phyloP scores from a whole-genome alignment of 2,113 vertebrate species.

The Apistogramma diplotaenia region DNA sequence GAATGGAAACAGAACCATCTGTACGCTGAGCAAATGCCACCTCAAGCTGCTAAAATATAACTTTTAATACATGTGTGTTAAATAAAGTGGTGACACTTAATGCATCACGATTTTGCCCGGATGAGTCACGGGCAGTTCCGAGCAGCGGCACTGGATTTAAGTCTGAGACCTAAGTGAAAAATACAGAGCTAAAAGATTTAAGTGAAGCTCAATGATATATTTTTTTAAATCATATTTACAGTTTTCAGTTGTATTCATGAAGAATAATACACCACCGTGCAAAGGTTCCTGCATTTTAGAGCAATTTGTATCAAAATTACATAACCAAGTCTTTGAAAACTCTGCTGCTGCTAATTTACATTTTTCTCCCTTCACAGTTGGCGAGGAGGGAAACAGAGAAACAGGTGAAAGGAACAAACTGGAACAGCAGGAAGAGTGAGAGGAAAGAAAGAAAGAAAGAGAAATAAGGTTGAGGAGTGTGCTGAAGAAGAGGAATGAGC shows the following conservation, averaged over 20 bases:
- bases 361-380: background rate
- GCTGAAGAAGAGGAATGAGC: background rate
- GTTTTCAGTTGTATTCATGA: background rate
- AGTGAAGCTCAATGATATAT: background rate
- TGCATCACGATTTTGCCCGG: background rate
- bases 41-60: background rate
- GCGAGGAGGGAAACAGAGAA: background rate
- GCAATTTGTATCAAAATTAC: background rate
- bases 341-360: background rate
- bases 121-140: background rate
- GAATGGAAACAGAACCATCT: background rate
- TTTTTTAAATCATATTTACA: background rate
- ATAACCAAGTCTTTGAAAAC: background rate
- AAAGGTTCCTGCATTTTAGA: background rate
- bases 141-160: background rate
- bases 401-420: background rate
- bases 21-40: background rate
- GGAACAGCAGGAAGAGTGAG: background rate
- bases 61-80: background rate
- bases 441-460: background rate
- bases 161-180: background rate
- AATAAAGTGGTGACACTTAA: background rate
- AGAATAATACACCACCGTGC: background rate
- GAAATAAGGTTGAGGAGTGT: background rate
- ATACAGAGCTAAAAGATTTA: background rate